Conservation (phyloP, 2,113 vertebrate species). For the Fregetta grallaria region DNA sequence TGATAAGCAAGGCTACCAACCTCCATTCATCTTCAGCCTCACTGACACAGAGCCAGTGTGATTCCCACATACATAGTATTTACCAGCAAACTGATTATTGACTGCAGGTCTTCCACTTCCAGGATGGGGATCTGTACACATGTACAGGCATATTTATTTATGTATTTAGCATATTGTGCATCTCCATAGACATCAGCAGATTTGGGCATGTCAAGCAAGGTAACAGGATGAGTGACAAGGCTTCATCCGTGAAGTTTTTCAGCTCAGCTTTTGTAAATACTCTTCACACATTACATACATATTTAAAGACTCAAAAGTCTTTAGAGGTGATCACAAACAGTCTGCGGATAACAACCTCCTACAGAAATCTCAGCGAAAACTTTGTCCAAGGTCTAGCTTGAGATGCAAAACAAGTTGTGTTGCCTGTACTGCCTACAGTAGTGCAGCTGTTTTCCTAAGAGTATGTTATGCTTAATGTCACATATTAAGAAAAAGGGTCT, state of each 20-base stretch:
- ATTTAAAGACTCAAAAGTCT: neutral
- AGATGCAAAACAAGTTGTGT: neutral
- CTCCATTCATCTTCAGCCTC: neutral
- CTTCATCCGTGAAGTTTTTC: neutral
- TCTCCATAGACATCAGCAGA: neutral
- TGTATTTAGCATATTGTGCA: neutral
- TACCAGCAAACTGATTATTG: neutral
- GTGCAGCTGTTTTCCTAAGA: neutral
- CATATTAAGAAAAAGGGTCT: neutral
- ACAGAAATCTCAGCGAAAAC: neutral
- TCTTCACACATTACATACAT: fast-evolving
- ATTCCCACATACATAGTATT: neutral
- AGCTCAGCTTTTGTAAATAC: neutral
- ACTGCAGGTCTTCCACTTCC: neutral
- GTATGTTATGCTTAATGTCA: too few species aligned
- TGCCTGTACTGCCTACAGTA: neutral
- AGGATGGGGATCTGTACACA: neutral
- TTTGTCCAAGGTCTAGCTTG: neutral
- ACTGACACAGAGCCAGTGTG: too few species aligned
- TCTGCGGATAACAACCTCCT: neutral
- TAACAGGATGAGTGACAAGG: neutral
- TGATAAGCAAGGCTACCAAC: too few species aligned
- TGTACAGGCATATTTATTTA: neutral
- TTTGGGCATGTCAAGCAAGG: neutral
- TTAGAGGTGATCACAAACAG: neutral